These are phyloP conservation scores for Coptotermes formosanus DNA, from an alignment of 1,140 invertebrate genomes.

Conservation along the genomic window DNA sequence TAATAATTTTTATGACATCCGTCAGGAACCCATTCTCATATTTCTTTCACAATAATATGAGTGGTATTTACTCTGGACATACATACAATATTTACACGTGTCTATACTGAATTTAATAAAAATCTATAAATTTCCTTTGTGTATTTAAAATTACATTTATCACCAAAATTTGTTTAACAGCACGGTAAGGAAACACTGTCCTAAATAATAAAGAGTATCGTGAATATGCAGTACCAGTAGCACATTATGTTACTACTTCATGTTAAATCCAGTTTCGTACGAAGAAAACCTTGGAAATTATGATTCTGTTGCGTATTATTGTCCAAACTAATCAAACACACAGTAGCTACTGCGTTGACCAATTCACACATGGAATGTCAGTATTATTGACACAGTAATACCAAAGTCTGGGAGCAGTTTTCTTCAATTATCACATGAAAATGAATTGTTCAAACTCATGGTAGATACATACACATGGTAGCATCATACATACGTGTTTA, in stretches of 20 bases:
- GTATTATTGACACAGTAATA: slow-evolving; percentile 1
- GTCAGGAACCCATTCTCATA: too few relatives aligned
- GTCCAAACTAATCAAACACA: slow-evolving; percentile 15
- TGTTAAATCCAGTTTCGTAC: not conserved
- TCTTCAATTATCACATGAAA: slow-evolving; percentile 11
- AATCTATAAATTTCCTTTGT: too few relatives aligned
- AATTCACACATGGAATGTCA: slow-evolving; percentile 28
- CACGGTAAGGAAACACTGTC: too few relatives aligned
- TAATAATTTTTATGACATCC: too few relatives aligned
- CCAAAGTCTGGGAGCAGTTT: slow-evolving; percentile 14
- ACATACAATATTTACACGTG: too few relatives aligned
- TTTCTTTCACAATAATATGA: too few relatives aligned
- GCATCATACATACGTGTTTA: slow-evolving; percentile 9
- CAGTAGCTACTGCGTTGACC: slow-evolving; percentile 13
- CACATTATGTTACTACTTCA: not conserved
- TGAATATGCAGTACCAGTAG: too few relatives aligned
- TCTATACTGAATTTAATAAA: too few relatives aligned
- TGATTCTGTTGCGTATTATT: slow-evolving; percentile 13
- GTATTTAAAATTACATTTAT: too few relatives aligned
- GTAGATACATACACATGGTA: slow-evolving; percentile 5
- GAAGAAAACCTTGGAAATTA: not conserved
- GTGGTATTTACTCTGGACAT: too few relatives aligned
- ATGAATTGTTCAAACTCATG: slow-evolving; percentile 16
- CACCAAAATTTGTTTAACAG: too few relatives aligned
- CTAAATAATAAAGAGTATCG: too few relatives aligned